phyloP scores from a whole-genome alignment of 2,888 invertebrate genomes.

The Netelia melanura region DNA sequence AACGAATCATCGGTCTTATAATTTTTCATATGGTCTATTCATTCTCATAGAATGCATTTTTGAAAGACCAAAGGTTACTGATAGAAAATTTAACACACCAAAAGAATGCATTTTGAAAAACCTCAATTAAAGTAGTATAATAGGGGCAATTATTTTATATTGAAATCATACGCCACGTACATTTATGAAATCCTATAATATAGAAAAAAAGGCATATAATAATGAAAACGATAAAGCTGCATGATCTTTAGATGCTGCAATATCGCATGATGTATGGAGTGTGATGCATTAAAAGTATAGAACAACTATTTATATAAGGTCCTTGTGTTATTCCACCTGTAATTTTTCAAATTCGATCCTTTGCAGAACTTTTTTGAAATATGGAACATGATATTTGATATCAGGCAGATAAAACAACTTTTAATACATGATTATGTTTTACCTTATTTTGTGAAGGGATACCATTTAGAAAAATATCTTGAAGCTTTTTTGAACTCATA shows the following conservation, averaged over 20 bases:
- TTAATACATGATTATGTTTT: too few species aligned
- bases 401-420: too few species aligned
- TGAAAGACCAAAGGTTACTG: background rate
- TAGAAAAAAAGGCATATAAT: constrained; percentile 8
- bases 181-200: background rate
- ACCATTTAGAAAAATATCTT: too few species aligned
- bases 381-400: too few species aligned
- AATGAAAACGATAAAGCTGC: constrained; percentile 34
- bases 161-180: background rate
- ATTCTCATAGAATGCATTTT: constrained; percentile 19
- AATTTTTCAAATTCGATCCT: too few species aligned
- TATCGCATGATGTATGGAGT: constrained; percentile 59
- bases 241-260: constrained; percentile 45
- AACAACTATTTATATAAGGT: constrained; percentile 34
- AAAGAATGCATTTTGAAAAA: background rate
- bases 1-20: background rate
- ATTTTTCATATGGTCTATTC: constrained; percentile 9
- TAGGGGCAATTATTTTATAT: background rate
- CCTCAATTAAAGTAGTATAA: background rate
- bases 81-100: background rate
- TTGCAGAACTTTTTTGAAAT: too few species aligned
- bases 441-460: too few species aligned
- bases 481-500: too few species aligned
- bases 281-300: constrained; percentile 51
- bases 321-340: background rate